Conservation (phyloP, 1,140 invertebrate species). For the Marisa cornuarietis region DNA sequence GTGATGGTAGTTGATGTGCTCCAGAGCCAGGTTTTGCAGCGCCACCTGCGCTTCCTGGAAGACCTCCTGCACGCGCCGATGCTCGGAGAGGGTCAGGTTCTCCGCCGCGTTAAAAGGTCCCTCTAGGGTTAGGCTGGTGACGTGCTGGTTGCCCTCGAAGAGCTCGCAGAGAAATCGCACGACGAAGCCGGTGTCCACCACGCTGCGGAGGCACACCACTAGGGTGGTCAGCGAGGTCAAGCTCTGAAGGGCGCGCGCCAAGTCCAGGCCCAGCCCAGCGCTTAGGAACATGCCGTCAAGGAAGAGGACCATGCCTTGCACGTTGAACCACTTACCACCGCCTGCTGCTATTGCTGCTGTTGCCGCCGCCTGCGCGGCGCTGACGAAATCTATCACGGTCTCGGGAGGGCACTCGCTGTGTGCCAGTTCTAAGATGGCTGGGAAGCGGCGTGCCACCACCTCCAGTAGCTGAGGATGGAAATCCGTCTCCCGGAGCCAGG, state of each 20-base stretch:
- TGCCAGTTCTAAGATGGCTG: conserved; percentile 33
- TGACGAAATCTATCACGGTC: conserved; percentile 32
- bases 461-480: conserved; percentile 26
- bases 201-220: conserved; percentile 28
- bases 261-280: conserved; percentile 13
- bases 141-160: conserved; percentile 32
- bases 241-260: conserved; percentile 32
- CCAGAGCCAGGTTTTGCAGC: conserved; percentile 29
- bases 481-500: conserved; percentile 35
- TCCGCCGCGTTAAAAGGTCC: conserved; percentile 39
- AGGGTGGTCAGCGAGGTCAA: conserved; percentile 28
- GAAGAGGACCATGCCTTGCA: conserved; percentile 47
- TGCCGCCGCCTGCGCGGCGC: neutral
- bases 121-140: conserved; percentile 31
- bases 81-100: conserved; percentile 30
- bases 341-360: no score
- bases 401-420: conserved; percentile 26
- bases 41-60: conserved; percentile 1
- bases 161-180: conserved; percentile 37
- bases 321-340: neutral
- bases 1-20: conserved; percentile 42
- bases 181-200: conserved; percentile 35
- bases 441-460: conserved; percentile 24
- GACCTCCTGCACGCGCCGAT: conserved; percentile 25
- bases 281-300: conserved; percentile 33